Base-by-base conservation (phyloP, 2,113 vertebrate species). In the Epinephelus lanceolatus region DNA sequence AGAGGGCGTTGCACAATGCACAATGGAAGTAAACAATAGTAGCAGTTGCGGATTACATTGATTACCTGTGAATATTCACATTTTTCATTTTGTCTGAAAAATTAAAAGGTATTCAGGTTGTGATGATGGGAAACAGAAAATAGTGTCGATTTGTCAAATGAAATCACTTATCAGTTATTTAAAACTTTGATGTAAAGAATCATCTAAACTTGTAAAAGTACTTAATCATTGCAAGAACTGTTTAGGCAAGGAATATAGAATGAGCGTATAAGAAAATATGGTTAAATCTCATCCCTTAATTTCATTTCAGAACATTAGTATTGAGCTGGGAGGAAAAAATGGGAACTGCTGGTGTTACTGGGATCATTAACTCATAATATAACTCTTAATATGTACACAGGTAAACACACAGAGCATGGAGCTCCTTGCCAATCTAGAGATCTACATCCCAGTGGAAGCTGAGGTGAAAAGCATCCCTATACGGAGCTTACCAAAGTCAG, bases 371-470 rank as follows among this genome's bases (percentile, higher is more conserved):
- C 27, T 37, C 27, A 5, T 19, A 68, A 51, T 52, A 13, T 21
- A 66, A 62, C 23, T 76, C 17, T 75, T 13, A 6, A 23, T 76
- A 37, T 79, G 15, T 60, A 6, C 12, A 78, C 76, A 85, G 81
- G 63, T 25, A 19, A 66, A 60, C 1, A 17, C 21, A 47, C 42
- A 9, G 25, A 83, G 1, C 27, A 91, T 90, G 89, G 83, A 81
- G 15, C 12, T 30, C 4, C 11, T n/a, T 8, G 33, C 15, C 1
- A 80, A 37, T 21, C 42, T 86, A 42, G 90, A 92, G 33, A 76
- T 93, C 56, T 85, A 81, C 88, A 92, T 93, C 65, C 92, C 92
- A 7, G 47, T 8, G 13, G 83, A 91, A 15, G 88, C 92, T 14
- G 88, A 91, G 19, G 89, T 92, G 57, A 91, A 83, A 37, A 85